Evolutionary conservation across 2,888 invertebrate species (phyloP), one percentile per base, ranked within the genome.

Genomic region (Rapana venosa): DNA sequence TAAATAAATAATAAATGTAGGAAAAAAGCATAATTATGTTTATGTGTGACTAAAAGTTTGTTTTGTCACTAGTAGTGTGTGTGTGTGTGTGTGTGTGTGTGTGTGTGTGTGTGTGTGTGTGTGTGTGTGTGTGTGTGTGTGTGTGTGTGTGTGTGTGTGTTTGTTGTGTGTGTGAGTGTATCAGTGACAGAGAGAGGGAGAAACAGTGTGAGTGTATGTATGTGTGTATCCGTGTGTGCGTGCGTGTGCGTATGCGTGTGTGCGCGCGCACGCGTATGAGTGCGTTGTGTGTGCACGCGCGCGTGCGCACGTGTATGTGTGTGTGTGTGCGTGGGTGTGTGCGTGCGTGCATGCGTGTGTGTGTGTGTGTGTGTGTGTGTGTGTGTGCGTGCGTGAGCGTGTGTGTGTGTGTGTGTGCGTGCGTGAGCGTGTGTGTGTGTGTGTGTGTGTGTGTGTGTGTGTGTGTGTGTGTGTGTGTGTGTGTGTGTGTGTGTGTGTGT

Each of bases 121-220:
- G 79, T 79, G 79, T 35, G 35, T 79, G 74, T 79, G 35, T 35
- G 20, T 35, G 35, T 35, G 35, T 32, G 35, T 35, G 32, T 20
- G n/a, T 74, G 70, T n/a, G n/a, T 79, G 79, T 79, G 35, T 79
- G 79, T 35, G 35, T 79, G 77, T 32, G 77, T 77, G 77, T 30
- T 30, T 77, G 70, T 13, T 13, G 58, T 22, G 22, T 70, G 70
- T 6, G 1, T 70, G 70, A 22, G 22, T 70, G 70, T 6, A 6
- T 22, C 22, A 1, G 77, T 70, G 70, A 17, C n/a, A n/a, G n/a
- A n/a, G n/a, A n/a, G n/a, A n/a, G n/a, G n/a, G n/a, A n/a, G n/a
- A n/a, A n/a, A n/a, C n/a, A n/a, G 79, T 79, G 35, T 79, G 79
- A 5, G 35, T 79, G 66, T 66, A 26, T 74, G 74, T 35, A 32